Evolutionary conservation across 2,113 vertebrate genomes (phyloP).

Genomic region (Dipodomys ordii): DNA sequence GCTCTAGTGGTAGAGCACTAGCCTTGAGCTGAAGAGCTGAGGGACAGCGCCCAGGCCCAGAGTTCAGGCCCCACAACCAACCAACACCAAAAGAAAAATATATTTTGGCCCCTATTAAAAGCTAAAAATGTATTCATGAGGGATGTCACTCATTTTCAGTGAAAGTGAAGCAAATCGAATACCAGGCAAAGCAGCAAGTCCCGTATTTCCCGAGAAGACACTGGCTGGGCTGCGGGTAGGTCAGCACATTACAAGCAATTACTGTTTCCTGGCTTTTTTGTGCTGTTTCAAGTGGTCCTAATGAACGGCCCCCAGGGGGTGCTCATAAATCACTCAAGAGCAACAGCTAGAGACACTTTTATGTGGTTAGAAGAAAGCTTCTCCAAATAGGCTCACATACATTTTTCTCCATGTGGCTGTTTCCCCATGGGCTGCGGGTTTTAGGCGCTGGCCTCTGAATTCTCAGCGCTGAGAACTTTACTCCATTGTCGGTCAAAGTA

Average conservation of each 20-base stretch:
- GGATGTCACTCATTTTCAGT: constrained; percentile 35
- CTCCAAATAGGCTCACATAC: constrained; percentile 41
- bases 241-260: constrained; percentile 22
- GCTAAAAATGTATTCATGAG: not conserved
- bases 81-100: too few relatives aligned
- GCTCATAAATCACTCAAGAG: constrained; percentile 73
- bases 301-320: constrained; percentile 62
- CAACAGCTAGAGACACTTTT: constrained; percentile 58
- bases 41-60: too few relatives aligned
- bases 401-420: not conserved
- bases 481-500: not conserved
- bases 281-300: constrained; percentile 67
- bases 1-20: too few relatives aligned
- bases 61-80: too few relatives aligned
- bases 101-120: not conserved
- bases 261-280: constrained; percentile 54
- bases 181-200: not conserved
- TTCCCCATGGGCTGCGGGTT: constrained; percentile 38
- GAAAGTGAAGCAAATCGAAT: constrained; percentile 53
- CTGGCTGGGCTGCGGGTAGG: not conserved
- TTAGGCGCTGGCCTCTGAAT: not conserved
- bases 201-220: not conserved
- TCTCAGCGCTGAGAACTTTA: constrained; percentile 5
- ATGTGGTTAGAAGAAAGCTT: constrained; percentile 51
- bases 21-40: too few relatives aligned